A percentile compares a stretch with the other conserved stretches of the same genome.
Conservation (phyloP, 1,140 invertebrate genomes). For the Drosophila orena region DNA sequence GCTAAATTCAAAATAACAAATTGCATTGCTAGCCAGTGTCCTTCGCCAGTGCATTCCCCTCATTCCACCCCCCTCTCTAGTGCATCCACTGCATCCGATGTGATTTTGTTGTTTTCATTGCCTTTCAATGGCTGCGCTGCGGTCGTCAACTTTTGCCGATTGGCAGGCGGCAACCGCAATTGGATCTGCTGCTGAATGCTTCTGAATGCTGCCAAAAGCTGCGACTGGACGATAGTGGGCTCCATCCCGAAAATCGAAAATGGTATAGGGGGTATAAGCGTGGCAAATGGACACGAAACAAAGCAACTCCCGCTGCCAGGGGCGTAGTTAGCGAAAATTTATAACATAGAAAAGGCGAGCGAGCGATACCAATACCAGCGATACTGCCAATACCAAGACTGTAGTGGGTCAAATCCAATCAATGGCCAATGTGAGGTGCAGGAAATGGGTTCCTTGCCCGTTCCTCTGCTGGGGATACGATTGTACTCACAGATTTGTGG, state of each 20-base stretch:
- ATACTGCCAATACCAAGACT: too few relatives aligned
- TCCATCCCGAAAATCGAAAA: not conserved
- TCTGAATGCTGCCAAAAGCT: conserved; percentile 48
- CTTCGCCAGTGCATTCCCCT: not conserved
- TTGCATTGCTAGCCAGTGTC: conserved; percentile 58
- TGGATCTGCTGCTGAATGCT: conserved; percentile 32
- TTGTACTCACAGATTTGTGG: not conserved
- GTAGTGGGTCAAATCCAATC: conserved; percentile 12
- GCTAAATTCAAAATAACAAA: conserved; percentile 81
- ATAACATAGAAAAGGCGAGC: conserved; percentile 38
- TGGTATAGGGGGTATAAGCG: not conserved
- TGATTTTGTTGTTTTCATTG: conserved; percentile 49
- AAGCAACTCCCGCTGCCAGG: conserved; percentile 44
- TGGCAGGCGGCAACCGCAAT: conserved; percentile 78
- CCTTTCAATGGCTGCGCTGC: conserved; percentile 52
- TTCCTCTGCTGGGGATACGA: not conserved
- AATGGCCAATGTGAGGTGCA: not conserved
- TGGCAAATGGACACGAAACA: conserved; percentile 15
- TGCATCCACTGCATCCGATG: not conserved
- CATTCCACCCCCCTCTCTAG: too few relatives aligned
- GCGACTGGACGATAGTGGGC: conserved; percentile 47
- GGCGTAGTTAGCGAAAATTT: conserved; percentile 75
- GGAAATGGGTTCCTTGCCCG: not conserved
- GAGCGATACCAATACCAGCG: conserved; percentile 7
- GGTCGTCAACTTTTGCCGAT: conserved; percentile 78